A percentile compares a stretch with the other conserved stretches of the same genome.
Conservation (phyloP, 1,140 invertebrate species). For the Drosophila ananassae region DNA sequence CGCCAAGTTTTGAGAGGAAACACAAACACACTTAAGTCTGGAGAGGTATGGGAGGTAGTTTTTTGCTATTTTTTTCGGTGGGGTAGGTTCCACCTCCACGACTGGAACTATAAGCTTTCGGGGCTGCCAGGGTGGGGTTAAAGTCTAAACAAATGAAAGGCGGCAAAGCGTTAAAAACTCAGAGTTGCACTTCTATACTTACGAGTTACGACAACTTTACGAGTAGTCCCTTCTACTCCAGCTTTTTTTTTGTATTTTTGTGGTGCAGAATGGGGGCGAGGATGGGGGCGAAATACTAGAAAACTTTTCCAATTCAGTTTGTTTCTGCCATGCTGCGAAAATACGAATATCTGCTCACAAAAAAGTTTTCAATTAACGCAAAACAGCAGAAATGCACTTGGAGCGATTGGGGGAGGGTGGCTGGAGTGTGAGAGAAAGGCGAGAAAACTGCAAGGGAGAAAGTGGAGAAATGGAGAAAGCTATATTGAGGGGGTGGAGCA, state of each 20-base stretch:
- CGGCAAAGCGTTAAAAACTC: slow-evolving; percentile 77
- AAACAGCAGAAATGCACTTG: slow-evolving; percentile 72
- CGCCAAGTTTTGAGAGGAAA: slow-evolving; percentile 49
- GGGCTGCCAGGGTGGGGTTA: slow-evolving; percentile 6
- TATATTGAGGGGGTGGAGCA: slow-evolving; percentile 10
- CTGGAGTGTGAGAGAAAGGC: not conserved
- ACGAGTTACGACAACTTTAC: slow-evolving; percentile 48
- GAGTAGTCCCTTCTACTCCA: slow-evolving; percentile 1
- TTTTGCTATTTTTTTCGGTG: slow-evolving; percentile 8
- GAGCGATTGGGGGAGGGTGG: not conserved
- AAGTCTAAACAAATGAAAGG: slow-evolving; percentile 73
- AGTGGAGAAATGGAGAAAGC: not conserved
- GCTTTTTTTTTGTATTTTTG: slow-evolving; percentile 3
- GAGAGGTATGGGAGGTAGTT: slow-evolving; percentile 13
- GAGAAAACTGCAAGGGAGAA: not conserved
- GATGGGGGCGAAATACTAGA: slow-evolving; percentile 32
- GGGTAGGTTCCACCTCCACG: not conserved
- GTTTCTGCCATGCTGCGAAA: slow-evolving; percentile 54
- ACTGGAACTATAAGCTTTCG: slow-evolving; percentile 50
- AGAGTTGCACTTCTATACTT: slow-evolving; percentile 46
- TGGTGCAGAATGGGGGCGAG: not conserved
- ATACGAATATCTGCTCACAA: slow-evolving; percentile 62
- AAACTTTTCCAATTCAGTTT: slow-evolving; percentile 78
- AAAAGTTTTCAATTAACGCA: slow-evolving; percentile 80
- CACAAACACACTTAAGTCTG: slow-evolving; percentile 42